phyloP scores from a whole-genome alignment of 2,113 vertebrate species.

The Amblyopsis rosae region DNA sequence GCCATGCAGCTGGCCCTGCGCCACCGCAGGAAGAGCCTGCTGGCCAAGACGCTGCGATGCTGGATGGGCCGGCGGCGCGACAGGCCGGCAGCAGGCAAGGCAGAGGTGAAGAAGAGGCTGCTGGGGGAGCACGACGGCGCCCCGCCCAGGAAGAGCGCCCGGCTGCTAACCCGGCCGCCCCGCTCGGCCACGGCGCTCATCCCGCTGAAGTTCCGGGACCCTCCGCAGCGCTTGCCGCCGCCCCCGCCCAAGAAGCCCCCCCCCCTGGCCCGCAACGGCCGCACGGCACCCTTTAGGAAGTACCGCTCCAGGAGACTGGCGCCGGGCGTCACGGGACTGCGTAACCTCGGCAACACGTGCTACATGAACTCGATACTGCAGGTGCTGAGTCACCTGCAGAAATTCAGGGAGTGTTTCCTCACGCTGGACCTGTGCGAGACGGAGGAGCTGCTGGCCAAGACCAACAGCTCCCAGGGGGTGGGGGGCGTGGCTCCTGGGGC shows the following conservation, averaged over 20 bases:
- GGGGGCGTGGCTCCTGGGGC: slow-evolving; percentile 69
- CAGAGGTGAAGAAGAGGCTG: slow-evolving; percentile 88
- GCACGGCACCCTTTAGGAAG: slow-evolving; percentile 61
- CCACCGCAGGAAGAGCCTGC: slow-evolving; percentile 88
- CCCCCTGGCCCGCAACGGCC: slow-evolving; percentile 58
- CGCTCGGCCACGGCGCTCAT: slow-evolving; percentile 81
- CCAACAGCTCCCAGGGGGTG: slow-evolving; percentile 75
- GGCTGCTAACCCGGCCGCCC: slow-evolving; percentile 86
- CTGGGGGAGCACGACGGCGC: slow-evolving; percentile 89
- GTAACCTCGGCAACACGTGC: slow-evolving; percentile 97
- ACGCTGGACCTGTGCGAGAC: slow-evolving; percentile 94
- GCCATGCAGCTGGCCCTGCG: slow-evolving; percentile 80
- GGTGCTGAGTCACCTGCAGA: slow-evolving; percentile 98
- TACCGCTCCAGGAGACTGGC: slow-evolving; percentile 84
- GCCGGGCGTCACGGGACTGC: slow-evolving; percentile 93
- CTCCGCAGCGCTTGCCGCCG: slow-evolving; percentile 72
- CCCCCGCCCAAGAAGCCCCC: slow-evolving; percentile 62
- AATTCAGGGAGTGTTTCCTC: slow-evolving; percentile 98
- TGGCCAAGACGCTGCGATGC: slow-evolving; percentile 80
- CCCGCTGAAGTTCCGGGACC: slow-evolving; percentile 83
- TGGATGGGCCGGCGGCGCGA: slow-evolving; percentile 77
- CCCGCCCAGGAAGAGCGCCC: slow-evolving; percentile 92
- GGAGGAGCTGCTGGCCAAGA: slow-evolving; percentile 90
- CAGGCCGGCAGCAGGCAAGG: slow-evolving; percentile 82
- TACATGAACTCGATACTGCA: slow-evolving; percentile 99